phyloP scores from a whole-genome alignment of 2,113 vertebrate species.

The Protobothrops flavoviridis region DNA sequence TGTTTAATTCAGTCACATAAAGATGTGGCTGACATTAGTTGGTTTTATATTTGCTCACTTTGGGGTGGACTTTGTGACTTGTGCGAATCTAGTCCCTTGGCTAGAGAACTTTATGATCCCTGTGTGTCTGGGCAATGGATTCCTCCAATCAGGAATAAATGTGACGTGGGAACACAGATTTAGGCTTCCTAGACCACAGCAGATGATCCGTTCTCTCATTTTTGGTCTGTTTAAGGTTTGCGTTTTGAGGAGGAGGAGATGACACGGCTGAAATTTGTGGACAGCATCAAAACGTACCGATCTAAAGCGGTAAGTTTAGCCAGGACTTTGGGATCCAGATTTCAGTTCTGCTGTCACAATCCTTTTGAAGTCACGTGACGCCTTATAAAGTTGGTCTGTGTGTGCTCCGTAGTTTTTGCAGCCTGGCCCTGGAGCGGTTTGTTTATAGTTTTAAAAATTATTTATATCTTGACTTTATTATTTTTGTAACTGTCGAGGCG shows the following conservation, averaged over 20 bases:
- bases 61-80: neutral
- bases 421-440: neutral
- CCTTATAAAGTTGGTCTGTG: neutral
- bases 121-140: neutral
- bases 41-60: neutral
- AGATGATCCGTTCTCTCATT: neutral
- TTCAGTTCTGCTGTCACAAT: neutral
- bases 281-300: constrained; percentile 86
- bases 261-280: constrained; percentile 84
- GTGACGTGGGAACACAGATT: neutral
- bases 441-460: neutral
- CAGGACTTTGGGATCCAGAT: fast-evolving
- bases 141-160: neutral
- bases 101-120: neutral
- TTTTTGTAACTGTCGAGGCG: too few species aligned
- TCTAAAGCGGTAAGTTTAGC: constrained; percentile 80
- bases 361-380: neutral
- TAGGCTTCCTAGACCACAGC: too few species aligned
- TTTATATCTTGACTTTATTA: too few species aligned
- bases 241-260: constrained; percentile 81
- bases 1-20: too few species aligned
- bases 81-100: neutral
- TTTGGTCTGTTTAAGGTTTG: constrained; percentile 68
- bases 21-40: too few species aligned
- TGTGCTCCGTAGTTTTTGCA: neutral